A percentile compares a stretch with the other conserved stretches of the same genome.
Evolutionary conservation across 2,797 vertebrate genomes (phyloP).

Genomic region (Gallinago stenura): DNA sequence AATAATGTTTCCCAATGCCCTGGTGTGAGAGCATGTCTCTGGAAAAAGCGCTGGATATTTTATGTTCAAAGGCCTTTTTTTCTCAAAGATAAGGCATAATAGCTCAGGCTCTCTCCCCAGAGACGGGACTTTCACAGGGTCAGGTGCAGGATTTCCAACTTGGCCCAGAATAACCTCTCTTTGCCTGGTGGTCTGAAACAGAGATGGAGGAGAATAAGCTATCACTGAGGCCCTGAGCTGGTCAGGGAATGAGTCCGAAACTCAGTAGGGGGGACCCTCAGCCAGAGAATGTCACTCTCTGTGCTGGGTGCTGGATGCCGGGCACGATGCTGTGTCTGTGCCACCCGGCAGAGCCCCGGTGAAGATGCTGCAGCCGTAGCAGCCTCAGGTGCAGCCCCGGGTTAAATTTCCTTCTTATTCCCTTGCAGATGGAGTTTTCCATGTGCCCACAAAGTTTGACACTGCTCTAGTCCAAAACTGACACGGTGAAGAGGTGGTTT

Average conservation of each 20-base stretch:
- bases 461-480: constrained; percentile 80
- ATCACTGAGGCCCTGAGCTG: not conserved
- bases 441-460: constrained; percentile 82
- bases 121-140: not conserved
- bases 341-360: accelerated
- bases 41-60: not conserved
- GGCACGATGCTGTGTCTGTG: not conserved
- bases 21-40: not conserved
- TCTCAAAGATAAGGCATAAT: not conserved
- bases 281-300: not conserved
- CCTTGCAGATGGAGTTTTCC: constrained; percentile 77
- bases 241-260: not conserved
- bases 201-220: not conserved
- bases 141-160: not conserved
- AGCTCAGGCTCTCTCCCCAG: not conserved
- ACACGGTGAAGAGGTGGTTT: constrained; percentile 78
- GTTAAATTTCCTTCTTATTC: constrained; percentile 36
- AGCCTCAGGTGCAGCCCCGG: not conserved
- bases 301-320: accelerated
- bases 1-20: not conserved
- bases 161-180: not conserved
- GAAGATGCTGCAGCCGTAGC: not conserved
- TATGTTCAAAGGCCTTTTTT: not conserved
- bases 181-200: not conserved
- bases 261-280: not conserved